Conservation (phyloP, 2,113 vertebrate species). For the Semicossyphus pulcher region DNA sequence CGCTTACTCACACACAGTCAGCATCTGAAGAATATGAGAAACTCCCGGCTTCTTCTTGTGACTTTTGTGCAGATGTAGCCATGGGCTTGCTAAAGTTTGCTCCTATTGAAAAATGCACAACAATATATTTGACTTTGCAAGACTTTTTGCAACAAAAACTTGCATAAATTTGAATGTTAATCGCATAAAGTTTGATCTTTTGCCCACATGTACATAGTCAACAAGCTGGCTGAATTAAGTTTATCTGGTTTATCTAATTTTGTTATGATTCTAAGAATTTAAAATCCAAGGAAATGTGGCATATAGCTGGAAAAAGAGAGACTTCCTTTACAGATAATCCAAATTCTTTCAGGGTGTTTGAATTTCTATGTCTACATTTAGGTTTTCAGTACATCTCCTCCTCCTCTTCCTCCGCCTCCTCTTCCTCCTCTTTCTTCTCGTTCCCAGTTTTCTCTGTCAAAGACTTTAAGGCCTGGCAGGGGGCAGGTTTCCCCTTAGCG, state of each 20-base stretch:
- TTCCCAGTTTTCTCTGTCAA: slow-evolving; percentile 39
- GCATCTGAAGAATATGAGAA: slow-evolving; percentile 2
- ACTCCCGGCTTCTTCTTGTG: not conserved
- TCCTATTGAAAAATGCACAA: not conserved
- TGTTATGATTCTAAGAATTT: not conserved
- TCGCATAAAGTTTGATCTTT: not conserved
- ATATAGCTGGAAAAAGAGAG: slow-evolving; percentile 15
- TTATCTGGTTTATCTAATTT: no score
- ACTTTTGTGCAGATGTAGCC: not conserved
- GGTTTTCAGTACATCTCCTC: slow-evolving; percentile 1
- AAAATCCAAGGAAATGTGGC: slow-evolving; percentile 3
- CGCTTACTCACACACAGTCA: not conserved
- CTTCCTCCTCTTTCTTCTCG: slow-evolving; percentile 17
- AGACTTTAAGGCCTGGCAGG: slow-evolving; percentile 23
- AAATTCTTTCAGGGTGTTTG: slow-evolving; percentile 14
- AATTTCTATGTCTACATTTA: slow-evolving; percentile 14
- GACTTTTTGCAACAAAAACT: not conserved
- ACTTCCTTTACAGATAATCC: slow-evolving; percentile 29
- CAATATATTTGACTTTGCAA: not conserved
- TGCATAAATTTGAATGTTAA: not conserved
- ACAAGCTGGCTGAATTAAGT: not conserved
- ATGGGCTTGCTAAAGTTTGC: not conserved
- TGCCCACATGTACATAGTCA: not conserved
- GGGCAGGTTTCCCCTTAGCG: slow-evolving; percentile 18
- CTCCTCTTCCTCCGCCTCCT: slow-evolving; percentile 9